Conservation (phyloP, 2,113 vertebrate genomes). For the Ia io region DNA sequence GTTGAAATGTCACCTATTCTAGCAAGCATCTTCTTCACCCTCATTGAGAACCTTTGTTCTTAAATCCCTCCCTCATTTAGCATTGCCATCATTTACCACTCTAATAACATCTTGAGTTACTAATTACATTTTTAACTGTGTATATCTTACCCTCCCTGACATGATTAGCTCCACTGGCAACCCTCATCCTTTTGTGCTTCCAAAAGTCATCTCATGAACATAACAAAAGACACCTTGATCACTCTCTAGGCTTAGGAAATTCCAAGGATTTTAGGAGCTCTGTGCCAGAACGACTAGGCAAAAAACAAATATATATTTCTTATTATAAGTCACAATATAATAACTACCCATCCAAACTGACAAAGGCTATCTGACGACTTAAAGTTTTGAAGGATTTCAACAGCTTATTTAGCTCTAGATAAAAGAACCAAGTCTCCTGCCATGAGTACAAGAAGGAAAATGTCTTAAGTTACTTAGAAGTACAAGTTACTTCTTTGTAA, state of each 20-base stretch:
- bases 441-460: neutral
- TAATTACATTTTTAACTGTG: neutral
- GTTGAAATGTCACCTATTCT: neutral
- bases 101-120: neutral
- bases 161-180: neutral
- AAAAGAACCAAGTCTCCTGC: neutral
- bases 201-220: neutral
- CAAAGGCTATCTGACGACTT: slow-evolving; percentile 15
- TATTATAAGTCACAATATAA: neutral
- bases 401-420: neutral
- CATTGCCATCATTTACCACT: neutral
- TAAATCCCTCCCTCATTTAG: neutral
- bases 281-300: neutral
- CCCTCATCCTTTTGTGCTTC: neutral
- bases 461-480: neutral
- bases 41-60: neutral
- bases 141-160: neutral
- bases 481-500: slow-evolving; percentile 24
- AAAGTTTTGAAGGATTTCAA: slow-evolving; percentile 10
- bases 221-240: neutral
- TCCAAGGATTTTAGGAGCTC: neutral
- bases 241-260: neutral
- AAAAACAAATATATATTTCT: neutral
- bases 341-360: neutral
- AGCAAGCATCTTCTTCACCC: neutral